A percentile compares a stretch with the other conserved stretches of the same genome.
Evolutionary conservation across 2,888 invertebrate species (phyloP).

Genomic region (Creontiades dilutus): DNA sequence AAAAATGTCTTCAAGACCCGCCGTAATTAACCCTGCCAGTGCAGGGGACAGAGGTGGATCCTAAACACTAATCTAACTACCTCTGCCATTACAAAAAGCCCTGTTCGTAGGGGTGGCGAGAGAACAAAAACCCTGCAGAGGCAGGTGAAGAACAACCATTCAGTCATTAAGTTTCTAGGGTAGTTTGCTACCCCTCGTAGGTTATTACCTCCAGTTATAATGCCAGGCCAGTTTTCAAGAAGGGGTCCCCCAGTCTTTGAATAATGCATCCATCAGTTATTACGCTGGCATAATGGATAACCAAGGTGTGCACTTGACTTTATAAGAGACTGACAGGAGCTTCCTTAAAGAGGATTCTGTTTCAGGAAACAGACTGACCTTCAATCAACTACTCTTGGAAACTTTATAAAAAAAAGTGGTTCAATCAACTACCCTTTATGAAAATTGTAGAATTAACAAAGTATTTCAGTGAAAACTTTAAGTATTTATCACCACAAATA

Average conservation of each 20-base stretch:
- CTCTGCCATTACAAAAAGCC: slow-evolving; percentile 46
- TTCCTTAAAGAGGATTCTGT: slow-evolving; percentile 34
- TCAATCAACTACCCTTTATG: too few species aligned
- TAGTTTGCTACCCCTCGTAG: slow-evolving; percentile 58
- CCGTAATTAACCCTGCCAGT: background rate
- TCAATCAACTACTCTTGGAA: too few species aligned
- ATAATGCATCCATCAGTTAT: slow-evolving; percentile 69
- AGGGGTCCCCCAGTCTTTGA: slow-evolving; percentile 49
- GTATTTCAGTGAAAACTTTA: too few species aligned
- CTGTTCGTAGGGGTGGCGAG: background rate
- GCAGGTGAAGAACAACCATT: slow-evolving; percentile 48
- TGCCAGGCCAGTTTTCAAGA: slow-evolving; percentile 15
- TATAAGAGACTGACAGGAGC: slow-evolving; percentile 52
- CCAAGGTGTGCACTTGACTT: slow-evolving; percentile 67
- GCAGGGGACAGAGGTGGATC: background rate
- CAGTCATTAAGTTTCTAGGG: slow-evolving; percentile 67
- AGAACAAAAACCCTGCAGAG: slow-evolving; percentile 44
- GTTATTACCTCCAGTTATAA: slow-evolving; percentile 61
- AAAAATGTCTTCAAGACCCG: slow-evolving; percentile 26
- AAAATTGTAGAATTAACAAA: too few species aligned
- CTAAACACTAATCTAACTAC: slow-evolving; percentile 52
- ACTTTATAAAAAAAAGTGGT: too few species aligned
- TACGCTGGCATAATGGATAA: slow-evolving; percentile 69
- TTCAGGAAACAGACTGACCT: background rate
- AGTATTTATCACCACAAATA: too few species aligned